Evolutionary conservation across 1,140 invertebrate species (phyloP), one percentile per base, ranked within the genome.

Genomic region (Trichonephila clavata): DNA sequence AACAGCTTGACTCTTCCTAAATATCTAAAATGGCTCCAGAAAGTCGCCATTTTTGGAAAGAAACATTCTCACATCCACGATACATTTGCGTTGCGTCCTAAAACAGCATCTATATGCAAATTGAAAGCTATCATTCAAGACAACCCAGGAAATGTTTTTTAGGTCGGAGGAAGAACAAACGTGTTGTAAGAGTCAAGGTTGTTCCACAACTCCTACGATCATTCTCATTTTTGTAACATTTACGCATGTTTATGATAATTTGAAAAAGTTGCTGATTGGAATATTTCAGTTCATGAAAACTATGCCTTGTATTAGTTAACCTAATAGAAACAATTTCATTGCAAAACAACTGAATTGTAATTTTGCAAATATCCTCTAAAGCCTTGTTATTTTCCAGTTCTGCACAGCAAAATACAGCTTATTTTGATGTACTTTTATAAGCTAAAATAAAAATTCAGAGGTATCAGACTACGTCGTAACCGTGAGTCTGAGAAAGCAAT

Each of bases 21-120:
- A 50, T 50, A 50, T 50, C 8, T 5, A 50, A 50, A 50, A 10
- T 50, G 50, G 50, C 50, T 50, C 61, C 61, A 63, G 61, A 63
- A 63, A 63, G 61, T 18, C 16, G 61, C 21, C 10, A 50, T 50
- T 50, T 13, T 13, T 10, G 7, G 10, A 13, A 50, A 50, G 10
- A 50, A 50, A 13, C 50, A 50, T 50, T 50, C 10, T 63, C 18
- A n/a, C n/a, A 18, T 4, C 5, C 71, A 39, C 16, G 32, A 77
- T 39, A 21, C 18, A 77, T 24, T 16, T 18, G 32, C 14, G 6
- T 77, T 39, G 27, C 39, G 27, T 32, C 71, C 71, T 14, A 77
- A 77, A 77, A 77, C 32, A 27, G 71, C 32, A 77, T 77, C 32
- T 20, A 18, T 27, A 77, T 77, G 71, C 71, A 77, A 77, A 77